A percentile compares a stretch with the other conserved stretches of the same genome.
phyloP scores from a whole-genome alignment of 37 sponge, comb jelly and placozoan genomes.

The Ianthella basta region DNA sequence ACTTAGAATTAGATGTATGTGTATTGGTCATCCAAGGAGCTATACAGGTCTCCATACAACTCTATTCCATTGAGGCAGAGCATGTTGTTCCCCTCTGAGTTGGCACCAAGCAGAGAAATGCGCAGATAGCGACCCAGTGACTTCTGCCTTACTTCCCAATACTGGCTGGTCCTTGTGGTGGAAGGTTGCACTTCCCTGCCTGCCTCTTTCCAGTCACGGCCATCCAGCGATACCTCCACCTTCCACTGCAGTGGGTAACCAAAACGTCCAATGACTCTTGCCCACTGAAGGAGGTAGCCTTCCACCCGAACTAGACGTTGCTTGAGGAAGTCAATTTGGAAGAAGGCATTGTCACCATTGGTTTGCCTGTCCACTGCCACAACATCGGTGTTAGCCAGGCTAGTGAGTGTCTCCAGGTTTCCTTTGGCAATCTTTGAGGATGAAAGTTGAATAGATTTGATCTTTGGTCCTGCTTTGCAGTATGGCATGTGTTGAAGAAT shows the following conservation, averaged over 20 bases:
- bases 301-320: slow-evolving; percentile 5
- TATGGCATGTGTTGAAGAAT: not conserved
- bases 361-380: not conserved
- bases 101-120: slow-evolving; percentile 21
- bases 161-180: not conserved
- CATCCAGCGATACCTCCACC: slow-evolving; percentile 13
- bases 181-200: not conserved
- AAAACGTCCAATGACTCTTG: not conserved
- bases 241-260: slow-evolving; percentile 23
- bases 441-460: not conserved
- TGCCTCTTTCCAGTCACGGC: not conserved
- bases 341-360: not conserved
- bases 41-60: slow-evolving; percentile 31
- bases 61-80: slow-evolving; percentile 44
- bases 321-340: slow-evolving; percentile 17
- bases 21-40: not conserved
- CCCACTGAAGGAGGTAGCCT: slow-evolving; percentile 26
- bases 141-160: not conserved
- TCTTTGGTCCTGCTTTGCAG: not conserved
- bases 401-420: not conserved
- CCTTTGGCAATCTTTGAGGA: not conserved
- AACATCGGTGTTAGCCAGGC: not conserved
- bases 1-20: too few relatives aligned
- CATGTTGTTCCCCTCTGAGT: not conserved
- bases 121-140: slow-evolving; percentile 1